Percentiles rank a stretch among this genome's conserved stretches.
These are phyloP conservation scores for Elanus axillaris DNA, from an alignment of 2,113 vertebrate species.

Conservation along the genomic window DNA sequence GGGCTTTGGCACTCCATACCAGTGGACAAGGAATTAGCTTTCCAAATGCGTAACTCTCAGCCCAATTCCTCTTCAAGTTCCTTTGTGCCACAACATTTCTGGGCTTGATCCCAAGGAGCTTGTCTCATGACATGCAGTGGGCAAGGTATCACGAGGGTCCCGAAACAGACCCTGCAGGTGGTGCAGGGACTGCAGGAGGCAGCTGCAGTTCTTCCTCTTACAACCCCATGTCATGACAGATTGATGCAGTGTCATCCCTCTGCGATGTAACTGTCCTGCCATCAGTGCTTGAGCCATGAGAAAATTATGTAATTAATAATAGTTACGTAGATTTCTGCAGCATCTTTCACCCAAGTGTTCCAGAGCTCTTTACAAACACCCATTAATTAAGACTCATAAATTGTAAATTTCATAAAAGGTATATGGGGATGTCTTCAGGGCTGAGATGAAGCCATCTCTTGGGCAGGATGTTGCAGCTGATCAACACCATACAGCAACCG, in stretches of 20 bases:
- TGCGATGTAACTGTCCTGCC: not conserved
- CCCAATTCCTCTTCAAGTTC: not conserved
- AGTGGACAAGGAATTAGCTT: not conserved
- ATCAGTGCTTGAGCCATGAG: not conserved
- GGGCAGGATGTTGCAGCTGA: not conserved
- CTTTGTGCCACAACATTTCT: rapidly evolving
- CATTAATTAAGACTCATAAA: slow-evolving; percentile 14
- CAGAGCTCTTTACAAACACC: not conserved
- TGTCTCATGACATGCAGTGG: not conserved
- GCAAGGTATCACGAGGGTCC: not conserved
- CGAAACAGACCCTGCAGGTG: rapidly evolving
- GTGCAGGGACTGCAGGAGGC: not conserved
- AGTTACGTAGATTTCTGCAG: not conserved
- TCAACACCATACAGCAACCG: not conserved
- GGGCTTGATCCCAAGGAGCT: not conserved
- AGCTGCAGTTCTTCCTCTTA: not conserved
- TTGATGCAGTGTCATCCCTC: not conserved
- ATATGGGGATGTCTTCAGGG: not conserved
- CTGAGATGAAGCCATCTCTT: not conserved
- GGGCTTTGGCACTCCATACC: not conserved
- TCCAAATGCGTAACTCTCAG: not conserved
- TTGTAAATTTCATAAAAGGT: not conserved
- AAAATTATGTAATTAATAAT: not conserved
- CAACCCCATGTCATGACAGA: rapidly evolving
- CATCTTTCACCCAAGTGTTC: not conserved